Percentiles rank a stretch among this genome's conserved stretches.
These are phyloP conservation scores for Unio pictorum DNA, from an alignment of 2,888 invertebrate genomes.

Conservation along the genomic window DNA sequence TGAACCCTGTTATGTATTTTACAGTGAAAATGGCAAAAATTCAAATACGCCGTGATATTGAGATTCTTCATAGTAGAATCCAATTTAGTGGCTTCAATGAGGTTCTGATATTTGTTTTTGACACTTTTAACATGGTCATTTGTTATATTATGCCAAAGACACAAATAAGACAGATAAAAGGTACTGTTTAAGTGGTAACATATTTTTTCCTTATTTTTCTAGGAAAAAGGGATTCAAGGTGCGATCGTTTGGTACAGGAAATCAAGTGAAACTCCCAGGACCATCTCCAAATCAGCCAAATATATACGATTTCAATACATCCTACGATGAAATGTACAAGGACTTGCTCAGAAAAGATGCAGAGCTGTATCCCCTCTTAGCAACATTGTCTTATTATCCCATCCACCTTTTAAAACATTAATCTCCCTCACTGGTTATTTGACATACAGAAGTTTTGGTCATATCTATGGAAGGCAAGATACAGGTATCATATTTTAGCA, in stretches of 20 bases:
- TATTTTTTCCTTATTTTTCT: conserved; percentile 38
- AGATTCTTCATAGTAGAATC: too few species aligned
- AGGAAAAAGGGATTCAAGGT: conserved; percentile 98
- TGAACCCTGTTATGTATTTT: too few species aligned
- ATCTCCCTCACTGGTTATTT: neutral
- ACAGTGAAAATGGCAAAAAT: too few species aligned
- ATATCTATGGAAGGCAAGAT: neutral
- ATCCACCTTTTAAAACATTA: neutral
- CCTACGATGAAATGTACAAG: conserved; percentile 95
- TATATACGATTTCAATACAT: conserved; percentile 95
- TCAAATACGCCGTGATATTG: too few species aligned
- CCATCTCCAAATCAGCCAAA: conserved; percentile 92
- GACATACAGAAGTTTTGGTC: neutral
- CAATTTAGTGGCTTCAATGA: too few species aligned
- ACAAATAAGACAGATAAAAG: too few species aligned
- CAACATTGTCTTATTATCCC: too few species aligned
- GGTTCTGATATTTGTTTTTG: too few species aligned
- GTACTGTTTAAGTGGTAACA: neutral
- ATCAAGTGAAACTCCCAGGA: conserved; percentile 93
- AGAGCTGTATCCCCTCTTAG: conserved; percentile 80
- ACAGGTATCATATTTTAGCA: too few species aligned
- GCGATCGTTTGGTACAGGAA: conserved; percentile 83
- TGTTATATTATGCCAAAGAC: too few species aligned
- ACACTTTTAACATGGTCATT: too few species aligned
- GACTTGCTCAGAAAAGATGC: conserved; percentile 93